Conservation (phyloP, 2,797 vertebrate genomes). For the Lates japonicus region DNA sequence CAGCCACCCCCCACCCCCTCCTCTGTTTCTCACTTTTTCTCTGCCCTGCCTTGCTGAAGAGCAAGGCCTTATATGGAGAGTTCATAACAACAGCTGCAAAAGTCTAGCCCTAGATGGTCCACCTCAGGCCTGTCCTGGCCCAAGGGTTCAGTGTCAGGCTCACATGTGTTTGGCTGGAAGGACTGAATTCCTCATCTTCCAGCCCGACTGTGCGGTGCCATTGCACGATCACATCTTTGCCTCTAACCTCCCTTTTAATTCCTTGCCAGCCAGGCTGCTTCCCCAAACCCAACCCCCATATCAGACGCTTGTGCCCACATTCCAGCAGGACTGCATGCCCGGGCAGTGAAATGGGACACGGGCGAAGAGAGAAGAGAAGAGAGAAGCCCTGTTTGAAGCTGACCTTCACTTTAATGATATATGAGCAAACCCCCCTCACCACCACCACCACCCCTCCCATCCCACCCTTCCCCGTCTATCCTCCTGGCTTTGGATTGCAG, state of each 20-base stretch:
- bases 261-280: slow-evolving; percentile 60
- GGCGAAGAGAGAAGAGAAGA: slow-evolving; percentile 79
- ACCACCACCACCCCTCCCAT: no score
- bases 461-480: slow-evolving; percentile 48
- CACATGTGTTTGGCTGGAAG: slow-evolving; percentile 74
- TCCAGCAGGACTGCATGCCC: slow-evolving; percentile 79
- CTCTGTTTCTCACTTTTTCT: slow-evolving; percentile 44
- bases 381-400: slow-evolving; percentile 84
- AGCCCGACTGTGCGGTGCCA: slow-evolving; percentile 67
- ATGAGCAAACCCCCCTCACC: slow-evolving; percentile 65
- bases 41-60: slow-evolving; percentile 62
- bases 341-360: slow-evolving; percentile 84
- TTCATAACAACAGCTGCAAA: slow-evolving; percentile 84
- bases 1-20: slow-evolving; percentile 42
- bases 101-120: slow-evolving; percentile 66
- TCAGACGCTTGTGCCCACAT: slow-evolving; percentile 79
- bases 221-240: slow-evolving; percentile 74
- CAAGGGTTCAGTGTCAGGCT: slow-evolving; percentile 71
- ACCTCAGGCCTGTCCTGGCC: slow-evolving; percentile 65
- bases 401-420: slow-evolving; percentile 87
- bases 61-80: slow-evolving; percentile 79
- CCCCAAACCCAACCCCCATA: slow-evolving; percentile 55
- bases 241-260: slow-evolving; percentile 60
- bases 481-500: slow-evolving; percentile 72
- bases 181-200: slow-evolving; percentile 73